Conservation (phyloP, 2,797 vertebrate species). For the Schizopygopsis malacanthus region DNA sequence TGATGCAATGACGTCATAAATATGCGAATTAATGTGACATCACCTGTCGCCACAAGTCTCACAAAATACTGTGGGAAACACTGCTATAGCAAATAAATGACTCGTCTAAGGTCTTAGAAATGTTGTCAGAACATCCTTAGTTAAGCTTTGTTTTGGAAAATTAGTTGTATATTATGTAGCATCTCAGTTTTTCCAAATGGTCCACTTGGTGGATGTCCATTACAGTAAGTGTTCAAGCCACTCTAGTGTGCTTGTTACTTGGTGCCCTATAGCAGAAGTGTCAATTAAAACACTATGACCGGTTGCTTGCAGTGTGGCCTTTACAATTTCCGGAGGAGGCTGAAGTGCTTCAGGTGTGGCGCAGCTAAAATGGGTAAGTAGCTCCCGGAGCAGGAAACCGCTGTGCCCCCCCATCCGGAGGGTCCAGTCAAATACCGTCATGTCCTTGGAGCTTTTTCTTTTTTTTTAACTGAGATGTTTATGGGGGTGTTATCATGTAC, state of each 20-base stretch:
- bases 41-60: too few species aligned
- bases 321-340: slow-evolving; percentile 99
- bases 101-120: background rate
- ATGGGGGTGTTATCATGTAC: background rate
- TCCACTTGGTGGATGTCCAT: background rate
- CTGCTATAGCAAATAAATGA: background rate
- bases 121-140: background rate
- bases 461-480: background rate
- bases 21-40: too few species aligned
- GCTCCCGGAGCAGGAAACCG: slow-evolving; percentile 72
- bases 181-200: background rate
- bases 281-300: slow-evolving; percentile 80
- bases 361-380: slow-evolving; percentile 96
- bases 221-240: slow-evolving; percentile 68
- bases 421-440: slow-evolving; percentile 60
- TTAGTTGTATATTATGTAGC: background rate
- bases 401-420: slow-evolving; percentile 71
- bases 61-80: too few species aligned
- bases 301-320: slow-evolving; percentile 95
- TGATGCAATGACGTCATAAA: too few species aligned
- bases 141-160: background rate
- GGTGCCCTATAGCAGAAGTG: slow-evolving; percentile 73
- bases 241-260: slow-evolving; percentile 69
- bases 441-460: background rate
- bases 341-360: slow-evolving; percentile 99